These are phyloP conservation scores for Parnassius smintheus DNA, from an alignment of 2,888 invertebrate genomes.

Conservation along the genomic window DNA sequence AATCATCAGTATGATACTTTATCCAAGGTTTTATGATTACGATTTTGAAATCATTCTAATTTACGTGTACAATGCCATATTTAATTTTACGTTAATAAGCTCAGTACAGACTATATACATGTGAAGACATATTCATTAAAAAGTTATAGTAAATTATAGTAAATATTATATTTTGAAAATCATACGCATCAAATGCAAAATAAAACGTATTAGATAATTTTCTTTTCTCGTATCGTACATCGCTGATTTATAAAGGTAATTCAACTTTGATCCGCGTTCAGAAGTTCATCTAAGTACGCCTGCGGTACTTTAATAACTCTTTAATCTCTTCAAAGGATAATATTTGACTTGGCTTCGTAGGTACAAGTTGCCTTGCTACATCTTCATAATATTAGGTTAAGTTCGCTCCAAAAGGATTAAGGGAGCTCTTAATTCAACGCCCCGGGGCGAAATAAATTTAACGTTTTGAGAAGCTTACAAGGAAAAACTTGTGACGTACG, in stretches of 20 bases:
- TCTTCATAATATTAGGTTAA: conserved; percentile 79
- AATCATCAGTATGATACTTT: too few relatives aligned
- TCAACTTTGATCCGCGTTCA: conserved; percentile 19
- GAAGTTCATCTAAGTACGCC: conserved; percentile 15
- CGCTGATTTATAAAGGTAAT: conserved; percentile 4
- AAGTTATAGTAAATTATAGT: too few relatives aligned
- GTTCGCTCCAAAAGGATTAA: conserved; percentile 78
- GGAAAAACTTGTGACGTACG: conserved; percentile 74
- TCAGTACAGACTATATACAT: too few relatives aligned
- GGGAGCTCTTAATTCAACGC: conserved; percentile 74
- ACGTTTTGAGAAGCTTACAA: conserved; percentile 73
- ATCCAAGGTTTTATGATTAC: too few relatives aligned
- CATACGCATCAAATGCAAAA: too few relatives aligned
- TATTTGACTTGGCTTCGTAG: conserved; percentile 71
- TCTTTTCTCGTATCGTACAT: too few relatives aligned
- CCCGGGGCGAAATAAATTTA: conserved; percentile 77
- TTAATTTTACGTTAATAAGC: too few relatives aligned
- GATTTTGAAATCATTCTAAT: too few relatives aligned
- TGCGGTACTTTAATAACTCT: conserved; percentile 61
- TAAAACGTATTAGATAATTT: too few relatives aligned
- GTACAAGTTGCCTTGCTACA: conserved; percentile 75
- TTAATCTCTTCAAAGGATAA: conserved; percentile 73
- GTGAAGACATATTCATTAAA: too few relatives aligned
- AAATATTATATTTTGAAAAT: too few relatives aligned
- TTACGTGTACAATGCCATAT: too few relatives aligned